Percentiles rank a stretch among this genome's conserved stretches.
Evolutionary conservation across 2,888 invertebrate genomes (phyloP).

Genomic region (Lasioglossum oenotherae): DNA sequence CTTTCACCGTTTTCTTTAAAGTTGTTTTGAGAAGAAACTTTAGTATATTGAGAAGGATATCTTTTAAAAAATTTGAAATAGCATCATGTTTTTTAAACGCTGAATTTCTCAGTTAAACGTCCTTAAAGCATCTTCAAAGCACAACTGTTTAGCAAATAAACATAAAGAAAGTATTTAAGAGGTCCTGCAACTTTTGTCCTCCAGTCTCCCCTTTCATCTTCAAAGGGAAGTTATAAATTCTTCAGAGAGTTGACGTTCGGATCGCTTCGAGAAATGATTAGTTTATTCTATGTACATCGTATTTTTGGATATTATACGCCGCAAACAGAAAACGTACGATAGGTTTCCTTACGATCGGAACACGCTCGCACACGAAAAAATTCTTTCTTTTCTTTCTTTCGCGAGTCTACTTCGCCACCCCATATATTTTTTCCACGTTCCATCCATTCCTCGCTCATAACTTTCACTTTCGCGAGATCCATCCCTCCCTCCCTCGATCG

Average conservation of each 20-base stretch:
- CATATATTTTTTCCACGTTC: slow-evolving; percentile 21
- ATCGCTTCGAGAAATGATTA: neutral
- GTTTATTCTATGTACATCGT: neutral
- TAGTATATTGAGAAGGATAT: too few species aligned
- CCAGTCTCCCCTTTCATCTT: neutral
- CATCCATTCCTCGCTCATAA: slow-evolving; percentile 18
- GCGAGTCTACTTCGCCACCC: slow-evolving; percentile 26
- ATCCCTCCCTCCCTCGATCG: slow-evolving; percentile 23
- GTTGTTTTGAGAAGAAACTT: too few species aligned
- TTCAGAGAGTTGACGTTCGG: neutral
- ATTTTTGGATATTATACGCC: slow-evolving; percentile 17
- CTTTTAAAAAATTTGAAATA: too few species aligned
- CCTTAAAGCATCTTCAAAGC: neutral
- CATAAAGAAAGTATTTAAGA: neutral
- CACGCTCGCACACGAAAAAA: slow-evolving; percentile 10
- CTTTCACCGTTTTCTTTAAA: too few species aligned
- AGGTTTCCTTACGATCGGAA: slow-evolving; percentile 46
- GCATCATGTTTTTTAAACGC: neutral
- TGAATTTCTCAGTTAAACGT: neutral
- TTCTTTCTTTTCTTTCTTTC: slow-evolving; percentile 9
- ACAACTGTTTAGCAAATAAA: neutral
- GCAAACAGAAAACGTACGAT: slow-evolving; percentile 15
- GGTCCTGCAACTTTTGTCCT: neutral
- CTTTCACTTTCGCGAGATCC: neutral
- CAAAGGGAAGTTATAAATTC: neutral